Conservation (phyloP, 1,140 invertebrate species). For the Penaeus japonicus region DNA sequence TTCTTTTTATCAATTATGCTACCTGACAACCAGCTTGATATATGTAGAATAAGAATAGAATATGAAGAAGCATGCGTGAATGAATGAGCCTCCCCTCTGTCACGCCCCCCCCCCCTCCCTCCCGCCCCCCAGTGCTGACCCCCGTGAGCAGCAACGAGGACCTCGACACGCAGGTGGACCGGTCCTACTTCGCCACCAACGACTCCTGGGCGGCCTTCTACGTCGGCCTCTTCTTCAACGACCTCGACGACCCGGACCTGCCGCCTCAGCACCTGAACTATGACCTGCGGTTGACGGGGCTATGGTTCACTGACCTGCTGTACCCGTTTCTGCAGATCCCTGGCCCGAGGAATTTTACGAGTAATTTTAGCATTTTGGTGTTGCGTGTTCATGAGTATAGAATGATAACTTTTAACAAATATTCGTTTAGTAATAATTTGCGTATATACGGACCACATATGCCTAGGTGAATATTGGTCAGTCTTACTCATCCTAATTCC, state of each 20-base stretch:
- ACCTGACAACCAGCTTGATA: not conserved
- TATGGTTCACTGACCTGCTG: not conserved
- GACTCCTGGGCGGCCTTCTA: not conserved
- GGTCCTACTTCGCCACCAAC: not conserved
- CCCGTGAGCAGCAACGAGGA: constrained; percentile 3
- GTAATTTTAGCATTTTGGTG: not conserved
- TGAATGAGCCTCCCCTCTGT: not conserved
- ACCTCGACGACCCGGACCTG: not conserved
- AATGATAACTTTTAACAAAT: too few species aligned
- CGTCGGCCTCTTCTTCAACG: not conserved
- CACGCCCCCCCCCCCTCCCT: too few species aligned
- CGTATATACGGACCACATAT: too few species aligned
- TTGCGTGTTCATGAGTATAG: too few species aligned
- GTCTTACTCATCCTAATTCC: too few species aligned
- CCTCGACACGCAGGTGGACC: not conserved
- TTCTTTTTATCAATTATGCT: too few species aligned
- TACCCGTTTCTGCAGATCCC: constrained; percentile 23
- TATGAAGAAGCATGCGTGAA: not conserved
- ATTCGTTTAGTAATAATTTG: too few species aligned
- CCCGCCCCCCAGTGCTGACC: not conserved
- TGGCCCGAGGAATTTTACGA: constrained; percentile 3
- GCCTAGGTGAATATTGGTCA: too few species aligned
- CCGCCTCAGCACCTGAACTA: not conserved
- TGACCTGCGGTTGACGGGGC: not conserved
- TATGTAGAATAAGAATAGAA: not conserved